Conservation (phyloP, 2,113 vertebrate genomes). For the Sula dactylatra region DNA sequence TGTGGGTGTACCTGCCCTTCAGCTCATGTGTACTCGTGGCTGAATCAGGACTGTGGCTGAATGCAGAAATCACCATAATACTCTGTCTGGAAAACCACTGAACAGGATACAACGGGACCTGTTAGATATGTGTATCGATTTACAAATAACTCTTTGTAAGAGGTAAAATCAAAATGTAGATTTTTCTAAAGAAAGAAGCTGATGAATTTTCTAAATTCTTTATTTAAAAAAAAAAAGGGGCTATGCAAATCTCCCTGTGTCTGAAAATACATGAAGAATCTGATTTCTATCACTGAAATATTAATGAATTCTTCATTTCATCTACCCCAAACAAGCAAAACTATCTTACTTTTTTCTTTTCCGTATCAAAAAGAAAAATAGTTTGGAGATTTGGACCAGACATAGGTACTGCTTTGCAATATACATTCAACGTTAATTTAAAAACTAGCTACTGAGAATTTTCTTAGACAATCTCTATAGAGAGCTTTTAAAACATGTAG, state of each 20-base stretch:
- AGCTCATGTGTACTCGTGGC: fast-evolving
- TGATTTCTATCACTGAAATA: not conserved
- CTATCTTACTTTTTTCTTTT: not conserved
- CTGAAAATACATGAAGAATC: not conserved
- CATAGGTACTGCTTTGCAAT: not conserved
- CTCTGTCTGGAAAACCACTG: not conserved
- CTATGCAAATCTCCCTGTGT: not conserved
- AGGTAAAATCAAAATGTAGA: not conserved
- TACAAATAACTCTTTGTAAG: not conserved
- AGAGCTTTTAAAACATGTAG: not conserved
- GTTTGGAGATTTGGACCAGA: not conserved
- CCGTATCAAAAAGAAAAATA: not conserved
- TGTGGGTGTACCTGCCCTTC: not conserved
- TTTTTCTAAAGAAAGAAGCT: not conserved
- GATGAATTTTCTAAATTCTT: not conserved
- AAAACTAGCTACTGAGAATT: not conserved
- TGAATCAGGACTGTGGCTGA: not conserved
- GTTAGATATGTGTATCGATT: not conserved
- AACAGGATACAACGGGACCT: not conserved
- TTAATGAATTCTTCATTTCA: not conserved
- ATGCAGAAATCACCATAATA: not conserved
- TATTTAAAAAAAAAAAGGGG: not conserved
- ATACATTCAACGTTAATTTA: not conserved
- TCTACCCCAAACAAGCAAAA: not conserved
- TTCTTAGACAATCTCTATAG: not conserved